Evolutionary conservation across 2,888 invertebrate species (phyloP).

Genomic region (Tridacna gigas): DNA sequence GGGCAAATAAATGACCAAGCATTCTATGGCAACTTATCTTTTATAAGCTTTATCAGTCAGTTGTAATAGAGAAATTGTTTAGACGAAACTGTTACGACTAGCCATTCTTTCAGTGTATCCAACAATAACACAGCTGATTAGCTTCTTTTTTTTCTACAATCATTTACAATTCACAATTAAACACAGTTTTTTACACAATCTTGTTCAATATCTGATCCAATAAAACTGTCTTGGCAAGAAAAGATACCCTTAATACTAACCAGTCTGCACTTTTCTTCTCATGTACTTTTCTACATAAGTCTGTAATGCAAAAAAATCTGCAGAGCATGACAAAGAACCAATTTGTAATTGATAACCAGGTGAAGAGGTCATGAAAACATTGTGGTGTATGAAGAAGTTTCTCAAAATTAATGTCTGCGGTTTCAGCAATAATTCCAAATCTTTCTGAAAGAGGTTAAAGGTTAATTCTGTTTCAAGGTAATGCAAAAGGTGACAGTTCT

Average conservation of each 20-base stretch:
- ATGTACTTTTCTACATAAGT: too few relatives aligned
- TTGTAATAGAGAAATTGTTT: too few relatives aligned
- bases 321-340: neutral
- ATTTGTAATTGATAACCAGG: neutral
- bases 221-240: slow-evolving; percentile 22
- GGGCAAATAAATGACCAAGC: too few relatives aligned
- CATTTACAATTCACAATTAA: slow-evolving; percentile 21
- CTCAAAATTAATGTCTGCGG: too few relatives aligned
- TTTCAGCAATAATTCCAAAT: too few relatives aligned
- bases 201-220: neutral
- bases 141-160: neutral
- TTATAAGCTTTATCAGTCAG: too few relatives aligned
- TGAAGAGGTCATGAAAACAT: too few relatives aligned
- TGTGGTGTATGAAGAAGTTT: too few relatives aligned
- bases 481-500: neutral
- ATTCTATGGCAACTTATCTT: too few relatives aligned
- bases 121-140: slow-evolving; percentile 9
- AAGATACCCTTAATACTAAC: neutral
- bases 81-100: too few relatives aligned
- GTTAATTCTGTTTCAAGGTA: neutral
- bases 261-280: too few relatives aligned
- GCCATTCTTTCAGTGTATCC: too few relatives aligned
- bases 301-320: neutral
- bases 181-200: slow-evolving; percentile 20
- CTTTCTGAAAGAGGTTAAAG: neutral